Percentiles rank a stretch among this genome's conserved stretches.
Conservation (phyloP, 2,797 vertebrate genomes). For the Zenarchopterus dispar region DNA sequence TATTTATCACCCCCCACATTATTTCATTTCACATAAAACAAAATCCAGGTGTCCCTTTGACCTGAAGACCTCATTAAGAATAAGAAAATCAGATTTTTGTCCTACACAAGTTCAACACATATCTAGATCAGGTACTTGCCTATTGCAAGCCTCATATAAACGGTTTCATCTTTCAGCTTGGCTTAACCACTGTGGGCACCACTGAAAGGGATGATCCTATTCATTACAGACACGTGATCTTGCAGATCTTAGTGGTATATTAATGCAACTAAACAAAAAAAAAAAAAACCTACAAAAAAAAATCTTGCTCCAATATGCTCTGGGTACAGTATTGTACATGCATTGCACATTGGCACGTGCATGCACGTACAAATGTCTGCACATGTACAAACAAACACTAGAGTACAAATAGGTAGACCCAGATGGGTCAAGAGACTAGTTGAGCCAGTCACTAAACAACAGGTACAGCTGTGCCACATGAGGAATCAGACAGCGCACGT, state of each 20-base stretch:
- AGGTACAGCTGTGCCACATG: slow-evolving; percentile 43
- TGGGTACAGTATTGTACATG: slow-evolving; percentile 1
- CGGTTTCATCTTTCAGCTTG: not conserved
- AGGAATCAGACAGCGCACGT: slow-evolving; percentile 31
- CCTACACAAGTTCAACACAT: no score
- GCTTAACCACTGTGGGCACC: not conserved
- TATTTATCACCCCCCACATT: no score
- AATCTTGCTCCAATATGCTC: not conserved
- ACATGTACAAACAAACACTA: slow-evolving; percentile 13
- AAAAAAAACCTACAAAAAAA: no score
- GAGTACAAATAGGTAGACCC: slow-evolving; percentile 26
- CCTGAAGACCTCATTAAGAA: no score
- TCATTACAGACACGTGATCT: not conserved
- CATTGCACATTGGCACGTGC: slow-evolving; percentile 26
- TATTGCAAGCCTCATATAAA: not conserved
- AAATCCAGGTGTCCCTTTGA: no score
- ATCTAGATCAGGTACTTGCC: no score
- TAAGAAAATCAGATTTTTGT: no score
- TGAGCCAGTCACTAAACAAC: slow-evolving; percentile 56
- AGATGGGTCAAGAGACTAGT: slow-evolving; percentile 61
- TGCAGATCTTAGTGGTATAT: slow-evolving; percentile 41
- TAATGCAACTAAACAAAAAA: slow-evolving; percentile 32
- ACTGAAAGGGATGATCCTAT: not conserved
- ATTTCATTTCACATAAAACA: no score
- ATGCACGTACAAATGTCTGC: slow-evolving; percentile 1